These are phyloP conservation scores for Piaya cayana DNA, from an alignment of 2,113 vertebrate genomes.

Conservation along the genomic window DNA sequence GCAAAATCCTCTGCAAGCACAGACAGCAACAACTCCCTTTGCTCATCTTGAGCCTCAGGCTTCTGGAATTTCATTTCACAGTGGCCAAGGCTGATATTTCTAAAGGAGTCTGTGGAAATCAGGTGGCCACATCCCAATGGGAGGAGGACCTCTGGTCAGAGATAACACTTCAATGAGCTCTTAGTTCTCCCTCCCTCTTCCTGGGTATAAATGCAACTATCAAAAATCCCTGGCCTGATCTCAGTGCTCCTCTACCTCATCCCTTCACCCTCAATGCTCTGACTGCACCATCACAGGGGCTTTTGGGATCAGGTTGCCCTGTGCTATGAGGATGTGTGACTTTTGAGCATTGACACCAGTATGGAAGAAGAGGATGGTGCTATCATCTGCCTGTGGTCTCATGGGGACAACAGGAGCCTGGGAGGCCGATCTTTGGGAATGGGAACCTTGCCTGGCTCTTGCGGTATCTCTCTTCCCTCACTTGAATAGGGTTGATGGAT, in stretches of 20 bases:
- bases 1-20: not conserved
- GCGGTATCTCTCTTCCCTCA: not conserved
- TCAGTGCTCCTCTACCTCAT: not conserved
- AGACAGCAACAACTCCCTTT: not conserved
- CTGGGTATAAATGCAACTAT: fast-evolving
- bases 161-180: not conserved
- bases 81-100: constrained; percentile 33
- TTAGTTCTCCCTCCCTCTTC: not conserved
- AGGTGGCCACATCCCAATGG: not conserved
- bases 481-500: not conserved
- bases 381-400: not conserved
- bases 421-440: not conserved
- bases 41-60: not conserved
- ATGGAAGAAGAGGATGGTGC: not conserved
- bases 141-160: not conserved
- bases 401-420: not conserved
- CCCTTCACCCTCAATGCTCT: not conserved
- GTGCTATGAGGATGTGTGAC: fast-evolving
- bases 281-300: not conserved
- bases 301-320: not conserved
- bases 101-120: not conserved
- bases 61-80: not conserved
- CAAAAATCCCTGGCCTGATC: not conserved
- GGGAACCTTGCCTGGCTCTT: not conserved
- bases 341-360: fast-evolving